These are phyloP conservation scores for Parnassius orleans DNA, from an alignment of 2,888 invertebrate genomes.

Conservation along the genomic window DNA sequence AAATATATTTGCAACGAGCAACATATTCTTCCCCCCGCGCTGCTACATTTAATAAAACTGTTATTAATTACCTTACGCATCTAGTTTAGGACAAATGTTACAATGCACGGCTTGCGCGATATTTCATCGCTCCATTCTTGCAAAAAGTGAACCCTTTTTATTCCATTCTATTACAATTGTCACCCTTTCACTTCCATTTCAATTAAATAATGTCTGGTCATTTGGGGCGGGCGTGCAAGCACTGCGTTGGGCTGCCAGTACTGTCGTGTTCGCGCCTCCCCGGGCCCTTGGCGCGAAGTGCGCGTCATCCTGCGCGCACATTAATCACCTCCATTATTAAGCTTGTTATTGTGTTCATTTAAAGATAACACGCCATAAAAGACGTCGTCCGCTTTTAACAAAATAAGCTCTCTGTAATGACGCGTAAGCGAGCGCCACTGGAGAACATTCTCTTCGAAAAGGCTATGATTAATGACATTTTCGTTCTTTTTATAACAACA, in stretches of 20 bases:
- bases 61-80: slow-evolving; percentile 40
- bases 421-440: slow-evolving; percentile 64
- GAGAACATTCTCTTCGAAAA: slow-evolving; percentile 54
- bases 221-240: slow-evolving; percentile 63
- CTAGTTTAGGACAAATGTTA: slow-evolving; percentile 73
- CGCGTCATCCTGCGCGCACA: slow-evolving; percentile 78
- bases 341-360: slow-evolving; percentile 79
- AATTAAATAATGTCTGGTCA: slow-evolving; percentile 82
- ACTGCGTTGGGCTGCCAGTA: slow-evolving; percentile 28
- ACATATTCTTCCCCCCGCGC: not conserved
- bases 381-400: slow-evolving; percentile 75
- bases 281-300: slow-evolving; percentile 61
- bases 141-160: slow-evolving; percentile 73
- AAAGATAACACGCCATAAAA: slow-evolving; percentile 80
- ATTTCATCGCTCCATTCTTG: slow-evolving; percentile 69
- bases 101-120: slow-evolving; percentile 76
- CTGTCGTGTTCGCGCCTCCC: slow-evolving; percentile 66
- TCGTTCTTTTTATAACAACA: slow-evolving; percentile 41
- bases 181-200: slow-evolving; percentile 79
- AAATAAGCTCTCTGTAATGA: slow-evolving; percentile 77
- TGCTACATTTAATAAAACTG: slow-evolving; percentile 29
- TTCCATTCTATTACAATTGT: slow-evolving; percentile 78
- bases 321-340: slow-evolving; percentile 79
- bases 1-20: slow-evolving; percentile 5
- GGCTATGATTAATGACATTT: slow-evolving; percentile 65